Evolutionary conservation across 2,797 vertebrate species (phyloP), one percentile per base, ranked within the genome.

Genomic region (Microtus obscurus): DNA sequence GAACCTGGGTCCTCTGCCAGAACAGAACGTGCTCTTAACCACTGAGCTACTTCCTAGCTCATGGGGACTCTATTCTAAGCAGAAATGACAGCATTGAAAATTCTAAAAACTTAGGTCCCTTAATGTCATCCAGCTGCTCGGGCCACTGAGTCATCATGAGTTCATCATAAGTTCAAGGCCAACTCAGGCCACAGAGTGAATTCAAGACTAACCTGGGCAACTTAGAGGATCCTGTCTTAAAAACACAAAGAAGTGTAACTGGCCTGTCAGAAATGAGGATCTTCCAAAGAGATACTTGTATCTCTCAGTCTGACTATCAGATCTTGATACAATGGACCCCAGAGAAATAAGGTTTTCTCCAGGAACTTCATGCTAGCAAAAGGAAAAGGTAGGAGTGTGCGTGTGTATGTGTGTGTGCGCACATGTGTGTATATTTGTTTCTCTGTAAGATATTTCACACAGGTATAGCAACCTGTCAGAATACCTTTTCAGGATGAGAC

Each of bases 371-470:
- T 37, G 53, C 3, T 16, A 40, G 23, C n/a, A 61, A 34, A 40
- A 81, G 53, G n/a, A 61, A 81, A 56, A 31, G 40, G 16, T 53
- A 11, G n/a, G 34, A 37, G 34, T 56, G 53, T 82, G 25, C 10
- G 7, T 1, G 8, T 1, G 0, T 2, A 6, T 61, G 56, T 43
- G 25, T 19, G 56, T 14, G 4, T 27, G 7, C 10, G 25, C 6
- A 2, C 1, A 19, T 65, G 5, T 40, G 8, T 31, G 5, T n/a
- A 2, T 34, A 19, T 21, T 69, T 86, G 83, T 69, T 43, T 86
- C 6, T 45, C 11, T 86, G 63, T 16, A 86, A 51, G 40, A 65
- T 34, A 86, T 48, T 51, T 69, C 31, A n/a, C 12, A 67, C 34
- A 48, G 65, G 51, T 9, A 25, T 51, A 69, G 69, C 31, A 51